A percentile compares a stretch with the other conserved stretches of the same genome.
phyloP scores from a whole-genome alignment of 2,888 invertebrate genomes.

The Rotaria socialis region DNA sequence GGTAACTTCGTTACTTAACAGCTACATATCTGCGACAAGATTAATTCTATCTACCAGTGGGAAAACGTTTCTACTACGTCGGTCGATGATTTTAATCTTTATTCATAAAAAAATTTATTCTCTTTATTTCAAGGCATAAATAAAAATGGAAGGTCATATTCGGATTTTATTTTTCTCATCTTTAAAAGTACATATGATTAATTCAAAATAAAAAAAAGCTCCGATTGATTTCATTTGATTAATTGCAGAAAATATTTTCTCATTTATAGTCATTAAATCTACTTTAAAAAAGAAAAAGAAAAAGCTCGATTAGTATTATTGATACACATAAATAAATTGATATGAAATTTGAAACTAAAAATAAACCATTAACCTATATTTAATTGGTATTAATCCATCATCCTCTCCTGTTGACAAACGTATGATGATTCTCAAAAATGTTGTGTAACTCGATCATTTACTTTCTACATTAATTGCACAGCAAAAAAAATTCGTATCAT shows the following conservation, averaged over 20 bases:
- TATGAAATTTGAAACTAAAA: not conserved
- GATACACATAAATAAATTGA: not conserved
- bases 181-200: no score
- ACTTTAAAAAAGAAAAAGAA: not conserved
- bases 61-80: no score
- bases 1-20: no score
- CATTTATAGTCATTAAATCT: not conserved
- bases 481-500: not conserved
- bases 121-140: no score
- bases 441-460: constrained; percentile 23
- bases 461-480: not conserved
- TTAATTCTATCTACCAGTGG: no score
- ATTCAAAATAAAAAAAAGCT: no score
- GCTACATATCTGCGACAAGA: no score
- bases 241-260: not conserved
- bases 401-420: not conserved
- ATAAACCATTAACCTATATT: not conserved
- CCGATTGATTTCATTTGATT: not conserved
- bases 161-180: no score
- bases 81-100: no score
- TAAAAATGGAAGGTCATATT: no score
- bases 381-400: constrained; percentile 5
- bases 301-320: not conserved
- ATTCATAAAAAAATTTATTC: no score
- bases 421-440: not conserved